Conservation (phyloP, 2,797 vertebrate species). For the Oceanodroma leucorhoa region DNA sequence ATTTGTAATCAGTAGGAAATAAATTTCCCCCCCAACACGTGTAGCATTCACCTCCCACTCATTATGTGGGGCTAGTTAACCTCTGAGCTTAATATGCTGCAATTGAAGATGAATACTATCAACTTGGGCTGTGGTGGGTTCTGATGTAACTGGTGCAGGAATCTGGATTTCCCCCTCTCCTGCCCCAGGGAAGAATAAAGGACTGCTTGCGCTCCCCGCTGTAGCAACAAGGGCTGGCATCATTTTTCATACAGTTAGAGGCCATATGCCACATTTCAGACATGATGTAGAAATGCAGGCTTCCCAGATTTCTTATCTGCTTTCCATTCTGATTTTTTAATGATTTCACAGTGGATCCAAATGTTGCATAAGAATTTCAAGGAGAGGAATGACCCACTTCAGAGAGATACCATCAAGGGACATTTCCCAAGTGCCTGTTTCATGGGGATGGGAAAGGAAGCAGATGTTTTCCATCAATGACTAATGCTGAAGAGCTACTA, state of each 20-base stretch:
- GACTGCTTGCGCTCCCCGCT: background rate
- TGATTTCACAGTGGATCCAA: slow-evolving; percentile 50
- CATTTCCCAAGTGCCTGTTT: slow-evolving; percentile 58
- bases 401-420: slow-evolving; percentile 12
- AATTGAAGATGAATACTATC: background rate
- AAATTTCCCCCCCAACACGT: background rate
- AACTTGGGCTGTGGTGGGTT: background rate
- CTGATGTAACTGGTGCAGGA: background rate
- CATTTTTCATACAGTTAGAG: background rate
- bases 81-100: background rate
- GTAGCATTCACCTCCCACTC: background rate
- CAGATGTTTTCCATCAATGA: slow-evolving; percentile 77
- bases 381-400: slow-evolving; percentile 34
- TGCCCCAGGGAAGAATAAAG: background rate
- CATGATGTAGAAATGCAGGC: background rate
- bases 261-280: background rate
- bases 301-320: background rate
- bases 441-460: slow-evolving; percentile 44
- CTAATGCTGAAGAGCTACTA: slow-evolving; percentile 55
- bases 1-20: background rate
- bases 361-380: slow-evolving; percentile 32
- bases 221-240: background rate
- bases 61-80: background rate
- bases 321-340: slow-evolving; percentile 6
- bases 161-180: background rate